phyloP scores from a whole-genome alignment of 2,888 invertebrate species.

The Lasioglossum pauxillum region DNA sequence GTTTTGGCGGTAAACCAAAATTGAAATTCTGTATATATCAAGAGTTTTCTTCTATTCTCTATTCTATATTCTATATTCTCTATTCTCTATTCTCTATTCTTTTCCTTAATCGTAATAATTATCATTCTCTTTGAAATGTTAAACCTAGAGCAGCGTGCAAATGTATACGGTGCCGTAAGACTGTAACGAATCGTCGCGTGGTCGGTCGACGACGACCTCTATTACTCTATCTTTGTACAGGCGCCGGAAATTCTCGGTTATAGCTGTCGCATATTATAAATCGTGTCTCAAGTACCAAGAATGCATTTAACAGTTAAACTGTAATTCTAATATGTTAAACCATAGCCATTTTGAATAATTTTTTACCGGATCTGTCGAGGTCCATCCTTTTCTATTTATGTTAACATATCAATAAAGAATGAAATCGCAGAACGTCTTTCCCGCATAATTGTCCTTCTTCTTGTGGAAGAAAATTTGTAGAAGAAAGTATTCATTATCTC shows the following conservation, averaged over 20 bases:
- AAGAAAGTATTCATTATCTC: not conserved
- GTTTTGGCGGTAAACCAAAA: constrained; percentile 51
- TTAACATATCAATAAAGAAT: constrained; percentile 50
- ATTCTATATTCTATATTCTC: too few species aligned
- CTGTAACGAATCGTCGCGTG: constrained; percentile 28
- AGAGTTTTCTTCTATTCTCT: not conserved
- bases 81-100: not conserved
- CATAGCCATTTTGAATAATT: constrained; percentile 41
- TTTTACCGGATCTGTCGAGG: constrained; percentile 27
- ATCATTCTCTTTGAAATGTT: constrained; percentile 20
- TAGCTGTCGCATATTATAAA: not conserved
- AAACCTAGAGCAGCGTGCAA: not conserved
- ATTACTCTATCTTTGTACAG: constrained; percentile 33
- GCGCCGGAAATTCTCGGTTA: not conserved
- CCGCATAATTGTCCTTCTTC: not conserved
- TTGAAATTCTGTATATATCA: constrained; percentile 49
- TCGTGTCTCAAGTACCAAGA: constrained; percentile 65
- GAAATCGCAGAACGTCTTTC: not conserved
- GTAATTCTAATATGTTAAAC: constrained; percentile 39
- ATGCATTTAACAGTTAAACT: constrained; percentile 68
- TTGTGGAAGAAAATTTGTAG: not conserved
- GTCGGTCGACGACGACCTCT: not conserved
- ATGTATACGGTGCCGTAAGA: constrained; percentile 24
- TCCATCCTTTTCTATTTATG: constrained; percentile 63
- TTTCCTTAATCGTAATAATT: constrained; percentile 20